Evolutionary conservation across 2,888 invertebrate species (phyloP), one percentile per base, ranked within the genome.

Genomic region (Podotricha telesiphe): DNA sequence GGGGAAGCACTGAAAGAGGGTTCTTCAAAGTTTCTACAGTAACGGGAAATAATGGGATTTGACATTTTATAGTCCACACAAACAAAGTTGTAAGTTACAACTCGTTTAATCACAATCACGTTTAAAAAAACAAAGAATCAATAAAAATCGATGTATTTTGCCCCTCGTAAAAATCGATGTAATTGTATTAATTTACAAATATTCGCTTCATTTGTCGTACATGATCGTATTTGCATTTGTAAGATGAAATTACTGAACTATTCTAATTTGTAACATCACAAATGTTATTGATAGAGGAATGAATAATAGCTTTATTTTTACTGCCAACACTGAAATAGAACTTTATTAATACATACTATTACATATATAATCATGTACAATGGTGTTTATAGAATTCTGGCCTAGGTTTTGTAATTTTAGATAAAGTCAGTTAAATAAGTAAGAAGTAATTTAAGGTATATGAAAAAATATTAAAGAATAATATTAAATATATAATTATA

Each of bases 251-350:
- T 53, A 67, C 37, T 61, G 53, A 45, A 50, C 51, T 53, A 62
- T 67, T 62, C 62, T 67, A 37, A 62, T 50, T 45, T 22, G 20
- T 47, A 61, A 62, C 67, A 67, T 67, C 67, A 62, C 48, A 53
- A 67, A 53, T 55, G 61, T 67, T 66, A 67, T 67, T 67, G 67
- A 67, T 67, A 67, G 53, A 53, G 48, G 17, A 47, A 53, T 62
- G 45, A 67, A 61, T 62, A 62, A 62, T 67, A 67, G 51, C 51
- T 48, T 51, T 51, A 67, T 67, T 67, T 62, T 53, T 53, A 42
- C 28, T 55, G 53, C 67, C 61, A 67, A 22, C 20, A 62, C 50
- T 40, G 15, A 61, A 45, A 61, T 61, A 47, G 11, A 61, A 42
- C 20, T 53, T 51, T 34, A 61, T 45, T 40, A 22, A 20, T 61